Conservation (phyloP, 1,140 invertebrate genomes). For the Ips nitidus region DNA sequence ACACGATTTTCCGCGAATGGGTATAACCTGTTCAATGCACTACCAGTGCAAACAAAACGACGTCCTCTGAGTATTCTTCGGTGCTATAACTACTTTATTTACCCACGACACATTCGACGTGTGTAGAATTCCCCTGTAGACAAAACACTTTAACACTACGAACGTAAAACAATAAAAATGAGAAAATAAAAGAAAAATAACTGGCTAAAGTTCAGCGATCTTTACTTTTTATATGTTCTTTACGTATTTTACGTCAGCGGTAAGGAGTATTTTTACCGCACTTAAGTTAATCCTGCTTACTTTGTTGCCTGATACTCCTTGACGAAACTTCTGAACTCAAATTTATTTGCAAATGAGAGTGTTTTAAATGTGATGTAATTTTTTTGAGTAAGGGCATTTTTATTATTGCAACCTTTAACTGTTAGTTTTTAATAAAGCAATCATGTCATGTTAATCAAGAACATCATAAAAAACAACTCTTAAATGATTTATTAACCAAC, state of each 20-base stretch:
- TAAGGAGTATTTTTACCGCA: constrained; percentile 15
- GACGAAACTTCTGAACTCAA: too few relatives aligned
- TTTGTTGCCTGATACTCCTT: too few relatives aligned
- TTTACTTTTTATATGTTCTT: constrained; percentile 23
- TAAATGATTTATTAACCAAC: too few relatives aligned
- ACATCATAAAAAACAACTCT: too few relatives aligned
- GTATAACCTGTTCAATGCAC: constrained; percentile 1
- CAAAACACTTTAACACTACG: constrained; percentile 33
- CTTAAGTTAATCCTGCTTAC: too few relatives aligned
- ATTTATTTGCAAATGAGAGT: too few relatives aligned
- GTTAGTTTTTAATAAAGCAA: too few relatives aligned
- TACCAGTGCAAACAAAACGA: constrained; percentile 2
- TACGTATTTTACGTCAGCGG: constrained; percentile 12
- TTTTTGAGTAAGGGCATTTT: too few relatives aligned
- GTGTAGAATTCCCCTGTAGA: constrained; percentile 25
- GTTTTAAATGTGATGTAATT: too few relatives aligned
- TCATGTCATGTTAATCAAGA: too few relatives aligned
- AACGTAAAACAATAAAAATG: constrained; percentile 30
- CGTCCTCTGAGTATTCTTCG: not conserved
- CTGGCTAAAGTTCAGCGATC: constrained; percentile 27
- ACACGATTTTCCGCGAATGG: not conserved
- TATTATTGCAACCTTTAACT: too few relatives aligned
- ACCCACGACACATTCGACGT: constrained; percentile 6
- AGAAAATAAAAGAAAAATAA: constrained; percentile 24
- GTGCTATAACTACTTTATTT: constrained; percentile 16